These are phyloP conservation scores for Drosophila quinaria DNA, from an alignment of 2,888 invertebrate genomes.

Conservation along the genomic window DNA sequence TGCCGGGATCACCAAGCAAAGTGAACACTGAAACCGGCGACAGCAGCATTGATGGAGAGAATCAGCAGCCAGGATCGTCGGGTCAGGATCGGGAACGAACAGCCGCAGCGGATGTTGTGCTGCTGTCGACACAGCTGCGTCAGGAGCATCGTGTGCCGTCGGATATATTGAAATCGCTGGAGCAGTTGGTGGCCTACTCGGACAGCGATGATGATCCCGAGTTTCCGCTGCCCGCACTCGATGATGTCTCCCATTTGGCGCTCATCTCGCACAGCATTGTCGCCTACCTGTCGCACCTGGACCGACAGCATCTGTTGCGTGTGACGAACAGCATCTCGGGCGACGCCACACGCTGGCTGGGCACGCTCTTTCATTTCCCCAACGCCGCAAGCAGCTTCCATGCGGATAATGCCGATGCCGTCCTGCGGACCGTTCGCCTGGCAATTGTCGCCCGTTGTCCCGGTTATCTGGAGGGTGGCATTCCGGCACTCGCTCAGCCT, in stretches of 20 bases:
- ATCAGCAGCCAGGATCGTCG: slow-evolving; percentile 4
- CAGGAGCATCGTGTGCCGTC: slow-evolving; percentile 87
- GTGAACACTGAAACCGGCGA: slow-evolving; percentile 18
- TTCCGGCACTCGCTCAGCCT: slow-evolving; percentile 93
- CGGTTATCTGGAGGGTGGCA: slow-evolving; percentile 87
- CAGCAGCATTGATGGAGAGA: slow-evolving; percentile 7
- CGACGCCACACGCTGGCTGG: slow-evolving; percentile 95
- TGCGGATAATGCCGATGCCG: slow-evolving; percentile 94
- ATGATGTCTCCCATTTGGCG: slow-evolving; percentile 88
- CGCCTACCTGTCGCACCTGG: slow-evolving; percentile 94
- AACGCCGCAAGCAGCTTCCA: slow-evolving; percentile 95
- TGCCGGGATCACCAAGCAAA: slow-evolving; percentile 56
- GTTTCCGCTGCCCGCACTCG: slow-evolving; percentile 88
- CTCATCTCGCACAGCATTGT: slow-evolving; percentile 95
- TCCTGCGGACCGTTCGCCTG: slow-evolving; percentile 88
- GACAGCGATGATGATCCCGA: slow-evolving; percentile 88
- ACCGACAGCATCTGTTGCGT: slow-evolving; percentile 91
- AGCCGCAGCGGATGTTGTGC: slow-evolving; percentile 29
- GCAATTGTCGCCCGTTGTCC: slow-evolving; percentile 85
- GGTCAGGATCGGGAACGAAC: slow-evolving; percentile 11
- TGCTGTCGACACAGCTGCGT: slow-evolving; percentile 84
- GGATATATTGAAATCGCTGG: slow-evolving; percentile 87
- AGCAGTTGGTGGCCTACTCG: slow-evolving; percentile 89
- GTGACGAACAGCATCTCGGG: slow-evolving; percentile 93
- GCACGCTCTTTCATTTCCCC: slow-evolving; percentile 93